These are phyloP conservation scores for Cataglyphis rosenhaueri DNA, from an alignment of 2,888 invertebrate genomes.

Conservation along the genomic window DNA sequence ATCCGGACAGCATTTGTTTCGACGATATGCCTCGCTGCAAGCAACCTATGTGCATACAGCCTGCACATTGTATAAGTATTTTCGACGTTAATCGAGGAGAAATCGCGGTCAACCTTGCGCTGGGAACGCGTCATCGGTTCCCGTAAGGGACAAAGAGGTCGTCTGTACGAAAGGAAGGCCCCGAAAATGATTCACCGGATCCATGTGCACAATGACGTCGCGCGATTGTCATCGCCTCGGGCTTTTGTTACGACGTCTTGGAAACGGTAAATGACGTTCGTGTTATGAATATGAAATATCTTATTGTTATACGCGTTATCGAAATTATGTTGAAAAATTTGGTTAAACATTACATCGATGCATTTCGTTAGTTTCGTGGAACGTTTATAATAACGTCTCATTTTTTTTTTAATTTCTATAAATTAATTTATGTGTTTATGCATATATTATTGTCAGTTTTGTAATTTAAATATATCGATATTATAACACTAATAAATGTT, in stretches of 20 bases:
- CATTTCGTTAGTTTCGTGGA: background rate
- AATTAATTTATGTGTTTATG: background rate
- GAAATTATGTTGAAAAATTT: slow-evolving; percentile 27
- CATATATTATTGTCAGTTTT: background rate
- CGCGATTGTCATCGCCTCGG: slow-evolving; percentile 69
- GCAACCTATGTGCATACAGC: slow-evolving; percentile 5
- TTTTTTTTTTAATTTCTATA: background rate
- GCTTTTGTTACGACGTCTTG: slow-evolving; percentile 62
- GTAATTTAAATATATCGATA: background rate
- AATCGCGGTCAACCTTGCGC: slow-evolving; percentile 69
- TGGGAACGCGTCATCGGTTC: slow-evolving; percentile 62
- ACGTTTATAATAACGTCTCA: background rate
- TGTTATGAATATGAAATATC: slow-evolving; percentile 64
- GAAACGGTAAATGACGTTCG: slow-evolving; percentile 68
- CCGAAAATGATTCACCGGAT: slow-evolving; percentile 68
- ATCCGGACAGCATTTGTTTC: slow-evolving; percentile 22
- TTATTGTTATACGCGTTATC: background rate
- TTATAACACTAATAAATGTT: background rate
- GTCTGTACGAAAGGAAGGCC: slow-evolving; percentile 56
- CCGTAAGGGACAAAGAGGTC: slow-evolving; percentile 69
- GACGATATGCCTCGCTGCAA: slow-evolving; percentile 16
- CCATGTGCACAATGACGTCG: slow-evolving; percentile 56
- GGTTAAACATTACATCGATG: background rate
- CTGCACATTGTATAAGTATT: slow-evolving; percentile 28
- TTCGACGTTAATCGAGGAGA: slow-evolving; percentile 66